Evolutionary conservation across 2,797 vertebrate genomes (phyloP).

Genomic region (Danio jaintianensis): DNA sequence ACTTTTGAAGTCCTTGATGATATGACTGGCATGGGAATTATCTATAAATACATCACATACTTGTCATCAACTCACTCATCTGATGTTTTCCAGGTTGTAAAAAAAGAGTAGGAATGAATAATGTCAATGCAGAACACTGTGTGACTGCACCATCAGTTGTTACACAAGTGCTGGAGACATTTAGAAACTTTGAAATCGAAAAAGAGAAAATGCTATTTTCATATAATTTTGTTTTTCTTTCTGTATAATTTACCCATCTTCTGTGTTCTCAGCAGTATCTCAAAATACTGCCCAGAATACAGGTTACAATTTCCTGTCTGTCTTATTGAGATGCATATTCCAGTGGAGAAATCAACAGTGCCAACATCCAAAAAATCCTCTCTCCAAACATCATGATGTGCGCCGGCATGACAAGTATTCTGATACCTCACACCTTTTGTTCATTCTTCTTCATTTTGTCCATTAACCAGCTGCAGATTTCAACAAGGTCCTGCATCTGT

Average conservation of each 20-base stretch:
- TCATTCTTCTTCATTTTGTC: neutral
- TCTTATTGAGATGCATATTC: neutral
- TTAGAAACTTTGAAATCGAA: neutral
- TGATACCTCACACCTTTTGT: neutral
- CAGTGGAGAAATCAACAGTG: neutral
- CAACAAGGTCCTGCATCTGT: constrained; percentile 2
- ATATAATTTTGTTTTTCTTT: neutral
- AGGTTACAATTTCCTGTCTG: neutral
- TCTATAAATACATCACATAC: neutral
- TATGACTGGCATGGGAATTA: neutral
- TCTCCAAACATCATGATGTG: neutral
- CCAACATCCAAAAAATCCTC: constrained; percentile 9
- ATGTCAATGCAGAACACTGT: neutral
- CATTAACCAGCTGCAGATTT: neutral
- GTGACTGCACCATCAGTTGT: neutral
- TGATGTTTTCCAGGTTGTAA: neutral
- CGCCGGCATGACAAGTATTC: neutral
- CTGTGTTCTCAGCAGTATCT: neutral
- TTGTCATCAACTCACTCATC: neutral
- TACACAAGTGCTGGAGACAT: neutral
- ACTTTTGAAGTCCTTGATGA: neutral
- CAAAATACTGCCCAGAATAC: constrained; percentile 1
- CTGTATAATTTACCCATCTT: neutral
- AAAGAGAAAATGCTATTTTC: neutral
- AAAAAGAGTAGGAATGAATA: neutral